These are phyloP conservation scores for Bombus soroeensis DNA, from an alignment of 1,140 invertebrate species.

Conservation along the genomic window DNA sequence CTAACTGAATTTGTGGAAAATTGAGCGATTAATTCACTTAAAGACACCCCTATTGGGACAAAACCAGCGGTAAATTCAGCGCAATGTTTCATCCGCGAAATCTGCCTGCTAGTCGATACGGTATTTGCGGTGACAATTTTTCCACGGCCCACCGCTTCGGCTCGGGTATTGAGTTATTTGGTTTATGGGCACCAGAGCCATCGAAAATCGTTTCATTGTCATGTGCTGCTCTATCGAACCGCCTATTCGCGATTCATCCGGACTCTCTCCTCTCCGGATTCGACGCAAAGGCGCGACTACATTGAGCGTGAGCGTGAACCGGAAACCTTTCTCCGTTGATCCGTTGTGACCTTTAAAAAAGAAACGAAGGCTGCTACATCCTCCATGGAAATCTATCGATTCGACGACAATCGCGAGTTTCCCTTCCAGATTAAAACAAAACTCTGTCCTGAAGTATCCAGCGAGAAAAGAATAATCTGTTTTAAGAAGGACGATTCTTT, in stretches of 20 bases:
- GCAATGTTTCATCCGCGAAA: constrained; percentile 22
- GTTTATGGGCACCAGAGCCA: constrained; percentile 54
- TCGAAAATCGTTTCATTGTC: constrained; percentile 60
- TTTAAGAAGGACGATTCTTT: neutral
- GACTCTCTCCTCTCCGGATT: neutral
- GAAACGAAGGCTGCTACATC: neutral
- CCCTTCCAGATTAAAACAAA: neutral
- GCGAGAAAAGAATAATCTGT: neutral
- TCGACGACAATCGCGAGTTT: neutral
- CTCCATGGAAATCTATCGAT: neutral
- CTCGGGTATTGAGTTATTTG: constrained; percentile 59
- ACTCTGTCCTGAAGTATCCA: neutral
- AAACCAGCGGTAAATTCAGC: neutral
- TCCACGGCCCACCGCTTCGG: constrained; percentile 36
- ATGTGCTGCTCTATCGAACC: constrained; percentile 17
- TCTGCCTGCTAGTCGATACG: neutral
- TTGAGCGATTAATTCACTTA: neutral
- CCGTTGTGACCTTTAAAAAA: constrained; percentile 17
- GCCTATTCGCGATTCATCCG: neutral
- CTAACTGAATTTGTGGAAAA: neutral
- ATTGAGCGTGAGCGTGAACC: neutral
- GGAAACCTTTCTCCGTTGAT: constrained; percentile 7
- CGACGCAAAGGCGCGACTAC: neutral
- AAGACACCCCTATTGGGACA: neutral
- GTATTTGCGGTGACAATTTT: constrained; percentile 58